Conservation (phyloP, 2,888 invertebrate genomes). For the Opisthograptis luteolata region DNA sequence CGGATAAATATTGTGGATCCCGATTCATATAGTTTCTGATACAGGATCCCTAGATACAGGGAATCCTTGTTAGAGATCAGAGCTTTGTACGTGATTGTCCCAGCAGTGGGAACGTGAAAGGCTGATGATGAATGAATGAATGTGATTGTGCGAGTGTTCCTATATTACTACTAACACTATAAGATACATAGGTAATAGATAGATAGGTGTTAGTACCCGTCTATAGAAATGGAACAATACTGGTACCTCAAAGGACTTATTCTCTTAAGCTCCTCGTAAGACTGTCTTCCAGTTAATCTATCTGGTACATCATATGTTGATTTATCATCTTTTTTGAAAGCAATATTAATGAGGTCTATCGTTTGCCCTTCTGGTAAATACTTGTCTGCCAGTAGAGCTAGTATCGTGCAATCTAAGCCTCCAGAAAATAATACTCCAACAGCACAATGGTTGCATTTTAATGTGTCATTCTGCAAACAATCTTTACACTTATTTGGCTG, state of each 20-base stretch:
- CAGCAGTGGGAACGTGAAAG: too few relatives aligned
- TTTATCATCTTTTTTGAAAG: conserved; percentile 87
- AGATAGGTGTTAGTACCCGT: too few relatives aligned
- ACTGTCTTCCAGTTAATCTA: conserved; percentile 89
- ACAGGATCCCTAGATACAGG: too few relatives aligned
- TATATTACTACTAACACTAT: too few relatives aligned
- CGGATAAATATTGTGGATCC: too few relatives aligned
- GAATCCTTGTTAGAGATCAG: too few relatives aligned
- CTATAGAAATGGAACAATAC: background rate
- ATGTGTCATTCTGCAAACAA: conserved; percentile 69
- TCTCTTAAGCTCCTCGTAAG: conserved; percentile 87
- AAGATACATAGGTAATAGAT: too few relatives aligned
- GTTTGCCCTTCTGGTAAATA: conserved; percentile 86
- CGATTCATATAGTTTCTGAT: too few relatives aligned
- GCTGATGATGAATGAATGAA: too few relatives aligned
- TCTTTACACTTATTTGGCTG: conserved; percentile 86
- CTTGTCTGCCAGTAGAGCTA: conserved; percentile 91
- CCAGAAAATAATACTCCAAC: conserved; percentile 97
- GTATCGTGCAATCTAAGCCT: conserved; percentile 96
- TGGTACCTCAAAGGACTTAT: conserved; percentile 86
- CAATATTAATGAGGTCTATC: conserved; percentile 97
- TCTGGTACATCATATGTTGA: conserved; percentile 91
- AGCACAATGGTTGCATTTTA: conserved; percentile 85
- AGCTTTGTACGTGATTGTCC: too few relatives aligned
- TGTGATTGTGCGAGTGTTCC: too few relatives aligned